A percentile compares a stretch with the other conserved stretches of the same genome.
Conservation (phyloP, 2,888 invertebrate genomes). For the Eutolmus rufibarbis region DNA sequence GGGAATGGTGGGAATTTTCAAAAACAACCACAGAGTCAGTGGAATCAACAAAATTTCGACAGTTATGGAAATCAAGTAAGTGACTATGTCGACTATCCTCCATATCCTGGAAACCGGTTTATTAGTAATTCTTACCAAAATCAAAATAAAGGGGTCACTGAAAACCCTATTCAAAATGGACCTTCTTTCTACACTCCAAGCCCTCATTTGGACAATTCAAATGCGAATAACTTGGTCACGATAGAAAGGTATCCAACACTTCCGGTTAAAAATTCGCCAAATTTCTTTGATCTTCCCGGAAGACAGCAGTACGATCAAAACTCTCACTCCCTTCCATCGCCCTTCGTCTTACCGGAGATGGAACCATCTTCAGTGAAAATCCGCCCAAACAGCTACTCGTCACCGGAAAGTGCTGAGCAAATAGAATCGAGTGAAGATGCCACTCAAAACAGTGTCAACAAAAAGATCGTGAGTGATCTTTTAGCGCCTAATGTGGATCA, state of each 20-base stretch:
- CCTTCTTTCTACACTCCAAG: conserved; percentile 57
- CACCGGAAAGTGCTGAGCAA: conserved; percentile 54
- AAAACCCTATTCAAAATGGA: conserved; percentile 51
- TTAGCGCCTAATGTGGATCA: conserved; percentile 33
- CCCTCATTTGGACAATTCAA: conserved; percentile 58
- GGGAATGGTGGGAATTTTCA: conserved; percentile 37
- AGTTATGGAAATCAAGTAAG: conserved; percentile 56
- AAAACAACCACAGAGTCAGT: background rate
- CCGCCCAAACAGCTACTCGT: conserved; percentile 57
- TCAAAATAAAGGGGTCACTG: conserved; percentile 49
- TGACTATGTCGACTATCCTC: conserved; percentile 40
- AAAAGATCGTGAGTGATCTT: conserved; percentile 46
- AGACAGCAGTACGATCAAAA: conserved; percentile 36
- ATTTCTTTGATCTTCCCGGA: background rate
- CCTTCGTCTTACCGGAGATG: conserved; percentile 52
- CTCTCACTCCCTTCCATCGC: conserved; percentile 44
- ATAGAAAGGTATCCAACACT: conserved; percentile 52
- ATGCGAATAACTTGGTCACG: conserved; percentile 56
- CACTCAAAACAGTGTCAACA: conserved; percentile 24
- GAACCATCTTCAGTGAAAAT: conserved; percentile 54
- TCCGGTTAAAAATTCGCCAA: background rate
- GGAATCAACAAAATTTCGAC: conserved; percentile 48
- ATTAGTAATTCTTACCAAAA: background rate
- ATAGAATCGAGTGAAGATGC: conserved; percentile 50
- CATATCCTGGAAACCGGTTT: conserved; percentile 42